Percentiles rank a stretch among this genome's conserved stretches.
Evolutionary conservation across 2,888 invertebrate species (phyloP).

Genomic region (Anoplius nigerrimus): DNA sequence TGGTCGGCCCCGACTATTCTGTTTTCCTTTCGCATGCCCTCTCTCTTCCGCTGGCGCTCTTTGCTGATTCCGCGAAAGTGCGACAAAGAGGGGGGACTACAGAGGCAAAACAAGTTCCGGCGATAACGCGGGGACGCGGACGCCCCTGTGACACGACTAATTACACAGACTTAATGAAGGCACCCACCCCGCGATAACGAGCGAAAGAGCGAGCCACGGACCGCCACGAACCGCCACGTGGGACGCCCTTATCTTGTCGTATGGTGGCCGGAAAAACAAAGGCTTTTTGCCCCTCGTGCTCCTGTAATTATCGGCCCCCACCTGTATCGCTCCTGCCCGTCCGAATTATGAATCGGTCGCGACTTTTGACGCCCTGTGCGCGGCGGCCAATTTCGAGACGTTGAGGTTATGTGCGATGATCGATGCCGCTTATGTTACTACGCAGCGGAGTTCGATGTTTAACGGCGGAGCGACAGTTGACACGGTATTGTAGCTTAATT

Average conservation of each 20-base stretch:
- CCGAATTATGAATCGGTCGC: too few relatives aligned
- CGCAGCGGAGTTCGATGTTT: too few relatives aligned
- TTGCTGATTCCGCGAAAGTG: too few relatives aligned
- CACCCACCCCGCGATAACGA: conserved; percentile 40
- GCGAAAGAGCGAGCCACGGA: conserved; percentile 9
- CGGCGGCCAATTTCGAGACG: too few relatives aligned
- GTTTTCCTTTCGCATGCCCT: background rate
- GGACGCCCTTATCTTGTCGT: too few relatives aligned
- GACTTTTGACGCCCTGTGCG: too few relatives aligned
- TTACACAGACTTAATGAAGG: conserved; percentile 46
- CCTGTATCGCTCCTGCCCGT: too few relatives aligned
- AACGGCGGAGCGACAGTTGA: too few relatives aligned
- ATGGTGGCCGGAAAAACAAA: background rate
- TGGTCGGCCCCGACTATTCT: conserved; percentile 35
- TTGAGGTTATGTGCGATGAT: too few relatives aligned
- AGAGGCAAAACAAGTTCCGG: conserved; percentile 28
- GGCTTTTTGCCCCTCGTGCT: background rate
- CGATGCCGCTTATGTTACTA: too few relatives aligned
- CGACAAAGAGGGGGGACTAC: conserved; percentile 21
- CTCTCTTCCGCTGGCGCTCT: background rate
- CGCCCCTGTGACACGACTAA: conserved; percentile 41
- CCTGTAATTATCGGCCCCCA: too few relatives aligned
- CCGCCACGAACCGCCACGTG: background rate
- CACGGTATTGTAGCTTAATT: too few relatives aligned
- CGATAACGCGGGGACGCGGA: conserved; percentile 35